phyloP scores from a whole-genome alignment of 1,140 invertebrate species.

The Pseudomyrmex flavicornis region DNA sequence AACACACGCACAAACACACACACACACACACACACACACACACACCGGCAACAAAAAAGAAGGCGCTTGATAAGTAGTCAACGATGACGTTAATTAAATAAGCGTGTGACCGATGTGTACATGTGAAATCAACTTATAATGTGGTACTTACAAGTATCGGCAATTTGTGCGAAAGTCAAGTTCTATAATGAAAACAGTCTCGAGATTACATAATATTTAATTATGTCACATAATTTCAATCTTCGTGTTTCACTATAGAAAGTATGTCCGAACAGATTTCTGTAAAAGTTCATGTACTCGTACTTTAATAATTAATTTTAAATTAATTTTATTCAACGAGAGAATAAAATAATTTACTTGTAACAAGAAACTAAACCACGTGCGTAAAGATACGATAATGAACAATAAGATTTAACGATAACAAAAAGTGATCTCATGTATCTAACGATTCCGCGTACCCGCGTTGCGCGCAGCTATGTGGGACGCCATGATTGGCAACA shows the following conservation, averaged over 20 bases:
- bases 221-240: too few species aligned
- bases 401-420: slow-evolving; percentile 24
- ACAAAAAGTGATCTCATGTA: slow-evolving; percentile 26
- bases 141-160: neutral
- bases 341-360: too few species aligned
- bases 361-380: neutral
- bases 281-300: too few species aligned
- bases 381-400: neutral
- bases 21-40: too few species aligned
- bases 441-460: slow-evolving; percentile 73
- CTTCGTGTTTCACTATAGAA: too few species aligned
- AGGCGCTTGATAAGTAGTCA: slow-evolving; percentile 37
- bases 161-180: neutral
- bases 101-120: neutral
- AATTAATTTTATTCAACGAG: too few species aligned
- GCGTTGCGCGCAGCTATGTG: slow-evolving; percentile 62
- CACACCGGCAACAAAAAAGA: slow-evolving; percentile 14
- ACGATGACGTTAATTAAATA: slow-evolving; percentile 54
- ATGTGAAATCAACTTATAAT: slow-evolving; percentile 1
- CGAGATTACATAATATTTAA: too few species aligned
- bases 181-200: too few species aligned
- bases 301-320: too few species aligned
- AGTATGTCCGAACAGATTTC: too few species aligned
- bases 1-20: neutral
- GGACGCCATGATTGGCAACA: slow-evolving; percentile 63